Base-by-base conservation (phyloP, 2,113 vertebrate species). In the Oxyruncus cristatus region DNA sequence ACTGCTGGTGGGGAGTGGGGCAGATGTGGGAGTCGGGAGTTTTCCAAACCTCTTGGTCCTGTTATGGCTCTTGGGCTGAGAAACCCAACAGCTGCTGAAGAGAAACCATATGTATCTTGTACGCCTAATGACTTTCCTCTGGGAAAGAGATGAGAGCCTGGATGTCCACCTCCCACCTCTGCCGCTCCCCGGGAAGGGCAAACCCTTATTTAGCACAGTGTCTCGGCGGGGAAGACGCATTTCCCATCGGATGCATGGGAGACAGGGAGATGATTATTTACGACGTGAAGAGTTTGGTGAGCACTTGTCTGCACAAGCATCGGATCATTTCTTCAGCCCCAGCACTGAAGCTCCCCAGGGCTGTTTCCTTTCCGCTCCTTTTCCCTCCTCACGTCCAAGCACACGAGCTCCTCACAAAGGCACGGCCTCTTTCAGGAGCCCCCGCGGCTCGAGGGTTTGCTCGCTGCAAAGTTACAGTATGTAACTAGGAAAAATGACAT, bases 81-180 rank as follows among this genome's bases (percentile, higher is more conserved):
- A 89, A 92, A 70, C 13, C 63, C 76, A 42, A 58, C 89, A 87
- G 91, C 93, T 95, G 95, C 89, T 77, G 83, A 39, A 61, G 85
- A 73, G 73, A 55, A 77, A 84, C 59, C 91, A 78, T 47, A 49
- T 27, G 59, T 28, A 59, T 42, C 67, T 78, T 23, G 62, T 67
- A 87, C 0, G 3, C 83, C 71, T 59, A 67, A 80, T 62, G 76
- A 65, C 61, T 71, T 88, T 61, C 63, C 47, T 90, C 27, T 50
- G 74, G 71, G 89, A 88, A 72, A 73, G 95, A 68, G 42, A 82
- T n/a, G 50, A 74, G 78, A 93, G 73, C 71, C 53, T 22, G 28
- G 5, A 22, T 6, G 49, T 81, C 78, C 76, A 87, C 42, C 61
- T 94, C 82, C 88, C 65, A 33, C 16, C 39, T 41, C 76, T 70